phyloP scores from a whole-genome alignment of 2,888 invertebrate species.

The Nycteola revayana region DNA sequence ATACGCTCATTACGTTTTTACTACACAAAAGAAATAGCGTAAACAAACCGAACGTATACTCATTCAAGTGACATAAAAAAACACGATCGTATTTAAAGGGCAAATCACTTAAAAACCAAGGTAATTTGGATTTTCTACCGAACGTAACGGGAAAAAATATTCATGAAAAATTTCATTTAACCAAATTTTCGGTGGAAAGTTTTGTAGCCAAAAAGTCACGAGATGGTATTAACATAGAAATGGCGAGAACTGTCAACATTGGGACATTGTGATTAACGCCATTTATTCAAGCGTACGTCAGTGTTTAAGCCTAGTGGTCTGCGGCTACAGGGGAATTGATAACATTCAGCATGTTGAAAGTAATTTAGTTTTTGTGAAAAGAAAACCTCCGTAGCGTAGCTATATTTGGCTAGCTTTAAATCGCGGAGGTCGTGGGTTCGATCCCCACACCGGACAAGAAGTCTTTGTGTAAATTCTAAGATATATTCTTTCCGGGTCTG shows the following conservation, averaged over 20 bases:
- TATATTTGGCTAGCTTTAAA: too few species aligned
- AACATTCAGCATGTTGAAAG: too few species aligned
- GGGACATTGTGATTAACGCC: conserved; percentile 16
- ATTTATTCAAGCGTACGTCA: conserved; percentile 8
- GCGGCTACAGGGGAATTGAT: too few species aligned
- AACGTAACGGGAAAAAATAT: conserved; percentile 14
- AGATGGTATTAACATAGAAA: conserved; percentile 36
- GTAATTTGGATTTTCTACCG: conserved; percentile 15
- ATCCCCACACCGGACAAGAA: too few species aligned
- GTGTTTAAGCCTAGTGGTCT: too few species aligned
- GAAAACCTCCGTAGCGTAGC: too few species aligned
- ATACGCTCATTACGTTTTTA: too few species aligned
- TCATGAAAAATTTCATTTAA: conserved; percentile 24
- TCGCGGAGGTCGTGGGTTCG: too few species aligned
- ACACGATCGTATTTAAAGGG: neutral
- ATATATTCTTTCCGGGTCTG: too few species aligned
- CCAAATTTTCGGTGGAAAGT: conserved; percentile 13
- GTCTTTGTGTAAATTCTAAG: too few species aligned
- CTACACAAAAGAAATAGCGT: neutral
- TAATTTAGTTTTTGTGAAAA: too few species aligned
- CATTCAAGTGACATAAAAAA: neutral
- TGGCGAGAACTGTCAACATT: conserved; percentile 16
- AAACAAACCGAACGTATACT: neutral
- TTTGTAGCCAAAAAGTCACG: conserved; percentile 16
- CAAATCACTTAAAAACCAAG: conserved; percentile 14